A percentile compares a stretch with the other conserved stretches of the same genome.
These are phyloP conservation scores for Onychostruthus taczanowskii DNA, from an alignment of 2,113 vertebrate species.

Conservation along the genomic window DNA sequence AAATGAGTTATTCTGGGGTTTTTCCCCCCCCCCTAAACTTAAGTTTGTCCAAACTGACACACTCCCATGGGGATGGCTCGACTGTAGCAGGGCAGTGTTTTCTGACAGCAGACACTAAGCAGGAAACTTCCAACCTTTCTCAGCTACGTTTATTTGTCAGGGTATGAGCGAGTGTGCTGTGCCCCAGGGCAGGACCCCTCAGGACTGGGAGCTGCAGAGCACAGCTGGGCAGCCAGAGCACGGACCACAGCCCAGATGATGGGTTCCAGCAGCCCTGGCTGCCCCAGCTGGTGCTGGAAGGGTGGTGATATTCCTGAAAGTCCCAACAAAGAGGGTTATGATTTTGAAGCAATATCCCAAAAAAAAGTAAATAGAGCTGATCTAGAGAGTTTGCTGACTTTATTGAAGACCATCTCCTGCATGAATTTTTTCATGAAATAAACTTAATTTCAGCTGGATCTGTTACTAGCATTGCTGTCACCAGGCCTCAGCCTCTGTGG, in stretches of 20 bases:
- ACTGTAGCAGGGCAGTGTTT: neutral
- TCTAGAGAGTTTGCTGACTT: neutral
- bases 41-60: neutral
- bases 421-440: neutral
- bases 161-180: neutral
- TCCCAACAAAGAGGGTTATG: neutral
- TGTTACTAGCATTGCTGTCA: neutral
- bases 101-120: neutral
- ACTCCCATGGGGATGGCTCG: neutral
- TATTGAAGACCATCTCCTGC: neutral
- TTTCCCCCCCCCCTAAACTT: neutral
- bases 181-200: neutral
- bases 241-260: neutral
- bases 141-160: neutral
- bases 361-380: neutral
- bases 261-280: neutral
- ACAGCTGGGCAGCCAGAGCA: neutral
- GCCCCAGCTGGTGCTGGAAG: neutral
- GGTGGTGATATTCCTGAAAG: neutral
- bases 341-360: neutral
- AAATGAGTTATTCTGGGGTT: neutral
- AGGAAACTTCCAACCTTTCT: neutral
- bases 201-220: neutral
- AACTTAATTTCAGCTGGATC: neutral
- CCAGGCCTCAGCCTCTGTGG: neutral